These are phyloP conservation scores for Grus americana DNA, from an alignment of 2,113 vertebrate genomes.

Conservation along the genomic window DNA sequence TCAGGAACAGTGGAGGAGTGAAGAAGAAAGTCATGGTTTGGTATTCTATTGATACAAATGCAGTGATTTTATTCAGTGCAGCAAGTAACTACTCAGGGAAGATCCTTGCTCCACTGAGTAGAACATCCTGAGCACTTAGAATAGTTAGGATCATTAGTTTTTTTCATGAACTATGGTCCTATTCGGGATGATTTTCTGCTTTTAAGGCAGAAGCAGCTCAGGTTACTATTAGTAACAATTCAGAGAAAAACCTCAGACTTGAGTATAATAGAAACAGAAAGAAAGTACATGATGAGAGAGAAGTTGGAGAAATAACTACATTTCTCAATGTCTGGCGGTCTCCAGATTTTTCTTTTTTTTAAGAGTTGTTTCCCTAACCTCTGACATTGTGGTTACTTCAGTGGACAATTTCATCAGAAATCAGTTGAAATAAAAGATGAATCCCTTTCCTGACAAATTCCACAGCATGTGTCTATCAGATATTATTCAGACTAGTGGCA, in stretches of 20 bases:
- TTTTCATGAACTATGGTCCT: not conserved
- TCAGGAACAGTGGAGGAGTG: not conserved
- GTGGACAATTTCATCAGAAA: slow-evolving; percentile 6
- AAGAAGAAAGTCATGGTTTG: not conserved
- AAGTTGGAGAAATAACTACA: not conserved
- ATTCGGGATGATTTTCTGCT: not conserved
- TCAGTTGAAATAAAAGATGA: slow-evolving; percentile 2
- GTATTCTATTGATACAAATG: not conserved
- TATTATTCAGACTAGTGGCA: slow-evolving; percentile 2
- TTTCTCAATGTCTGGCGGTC: not conserved
- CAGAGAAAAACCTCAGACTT: not conserved
- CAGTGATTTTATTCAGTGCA: not conserved
- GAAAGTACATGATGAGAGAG: not conserved
- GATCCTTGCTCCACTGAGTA: not conserved
- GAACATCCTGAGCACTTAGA: not conserved
- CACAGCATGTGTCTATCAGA: not conserved
- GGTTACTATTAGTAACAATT: not conserved
- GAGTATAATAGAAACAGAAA: not conserved
- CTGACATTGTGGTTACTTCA: not conserved
- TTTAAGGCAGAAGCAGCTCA: not conserved
- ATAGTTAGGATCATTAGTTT: not conserved
- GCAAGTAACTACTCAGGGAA: not conserved
- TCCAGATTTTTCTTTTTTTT: not conserved
- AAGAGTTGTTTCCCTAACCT: not conserved
- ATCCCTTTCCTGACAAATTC: not conserved